Evolutionary conservation across 35 echinoderm and acorn worm species (phyloP), one percentile per base, ranked within the genome.

Genomic region (Apostichopus japonicus): DNA sequence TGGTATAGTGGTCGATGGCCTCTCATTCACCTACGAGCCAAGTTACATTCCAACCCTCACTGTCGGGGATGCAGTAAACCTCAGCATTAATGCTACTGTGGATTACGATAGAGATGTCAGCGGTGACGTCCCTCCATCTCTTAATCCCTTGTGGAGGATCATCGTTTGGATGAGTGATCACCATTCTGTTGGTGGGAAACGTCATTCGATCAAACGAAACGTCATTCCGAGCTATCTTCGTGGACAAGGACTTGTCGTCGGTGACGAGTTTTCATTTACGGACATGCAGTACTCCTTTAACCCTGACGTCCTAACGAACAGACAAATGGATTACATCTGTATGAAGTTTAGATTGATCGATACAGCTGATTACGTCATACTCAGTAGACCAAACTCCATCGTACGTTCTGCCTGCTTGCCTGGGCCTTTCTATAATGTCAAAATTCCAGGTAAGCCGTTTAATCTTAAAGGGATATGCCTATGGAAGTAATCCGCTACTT

Each of bases 201-300:
- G 81, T 6, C 51, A 57, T 58, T 84, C 81, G n/a, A 53, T 56
- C 0, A 24, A 23, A 51, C 56, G 54, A 16, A 56, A 84, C 17
- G 81, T 84, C 4, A 57, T 84, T 23, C 17, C 19, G n/a, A 16
- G 16, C 17, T 5, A 51, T 57, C 81, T 21, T 53, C 19, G 54
- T 7, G 5, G 54, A 57, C 53, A 58, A 23, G 55, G 54, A 9
- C 81, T 84, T 2, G n/a, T 84, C 4, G 81, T 84, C 21, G 81
- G 81, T 84, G 54, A 84, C 17, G 56, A 84, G 0, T 57, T 84
- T 11, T 57, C 81, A 53, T 84, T 84, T 84, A 58, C 54, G 17
- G 7, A 54, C 21, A 58, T 84, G 21, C 1, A 19, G 4, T 84
- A 84, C 56, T 24, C 81, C 51, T 57, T 84, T 23, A 59, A 84